phyloP scores from a whole-genome alignment of 2,888 invertebrate genomes.

The Exephanes ischioxanthus region DNA sequence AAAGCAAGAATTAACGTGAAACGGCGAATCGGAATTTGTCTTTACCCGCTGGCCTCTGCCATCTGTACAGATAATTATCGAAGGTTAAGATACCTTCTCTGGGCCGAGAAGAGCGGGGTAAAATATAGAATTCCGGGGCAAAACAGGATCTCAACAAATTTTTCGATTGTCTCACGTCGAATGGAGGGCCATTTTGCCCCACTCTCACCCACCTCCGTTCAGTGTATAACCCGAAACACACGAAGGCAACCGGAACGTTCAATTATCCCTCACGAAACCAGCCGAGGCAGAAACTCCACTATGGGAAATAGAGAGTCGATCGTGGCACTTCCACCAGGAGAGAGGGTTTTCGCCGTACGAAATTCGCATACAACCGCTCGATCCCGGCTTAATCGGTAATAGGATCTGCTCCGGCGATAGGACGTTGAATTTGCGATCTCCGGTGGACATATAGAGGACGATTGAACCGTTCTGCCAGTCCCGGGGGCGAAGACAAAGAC shows the following conservation, averaged over 20 bases:
- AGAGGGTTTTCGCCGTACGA: constrained; percentile 13
- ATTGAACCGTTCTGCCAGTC: constrained; percentile 54
- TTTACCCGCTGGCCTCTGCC: neutral
- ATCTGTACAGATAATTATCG: constrained; percentile 8
- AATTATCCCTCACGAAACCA: neutral
- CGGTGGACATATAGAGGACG: constrained; percentile 58
- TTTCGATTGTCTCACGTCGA: no score
- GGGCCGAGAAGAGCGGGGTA: no score
- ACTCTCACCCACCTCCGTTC: neutral
- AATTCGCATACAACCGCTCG: constrained; percentile 45
- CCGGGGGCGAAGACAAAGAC: constrained; percentile 52
- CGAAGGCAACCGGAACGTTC: neutral
- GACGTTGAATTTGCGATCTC: constrained; percentile 64
- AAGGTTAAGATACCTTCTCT: neutral
- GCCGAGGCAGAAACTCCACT: neutral
- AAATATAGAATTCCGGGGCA: no score
- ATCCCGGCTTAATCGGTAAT: constrained; percentile 63
- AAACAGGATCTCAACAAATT: no score
- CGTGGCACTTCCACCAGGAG: neutral
- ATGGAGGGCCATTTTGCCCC: no score
- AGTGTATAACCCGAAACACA: constrained; percentile 4
- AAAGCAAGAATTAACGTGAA: neutral
- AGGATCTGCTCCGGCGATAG: constrained; percentile 58
- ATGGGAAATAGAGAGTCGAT: constrained; percentile 13
- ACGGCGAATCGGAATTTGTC: neutral